These are phyloP conservation scores for Zeus faber DNA, from an alignment of 2,113 vertebrate species.

Conservation along the genomic window DNA sequence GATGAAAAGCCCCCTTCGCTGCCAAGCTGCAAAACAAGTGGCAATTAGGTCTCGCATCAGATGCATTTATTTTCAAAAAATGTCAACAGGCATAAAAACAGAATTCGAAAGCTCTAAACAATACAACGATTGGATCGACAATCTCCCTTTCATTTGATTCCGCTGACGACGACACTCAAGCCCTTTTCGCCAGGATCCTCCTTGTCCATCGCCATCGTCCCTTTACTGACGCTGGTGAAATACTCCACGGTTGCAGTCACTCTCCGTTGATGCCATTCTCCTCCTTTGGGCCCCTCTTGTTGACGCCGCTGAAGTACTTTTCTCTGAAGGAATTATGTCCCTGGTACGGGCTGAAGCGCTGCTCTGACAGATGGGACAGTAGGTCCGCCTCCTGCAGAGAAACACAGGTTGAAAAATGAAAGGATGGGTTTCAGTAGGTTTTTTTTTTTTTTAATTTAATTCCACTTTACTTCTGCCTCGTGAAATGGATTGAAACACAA, in stretches of 20 bases:
- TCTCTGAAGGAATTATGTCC: conserved; percentile 97
- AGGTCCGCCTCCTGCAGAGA: conserved; percentile 79
- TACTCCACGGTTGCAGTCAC: conserved; percentile 36
- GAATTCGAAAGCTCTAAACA: too few species aligned
- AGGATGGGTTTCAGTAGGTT: too few species aligned
- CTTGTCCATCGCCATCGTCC: not conserved
- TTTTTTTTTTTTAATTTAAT: too few species aligned
- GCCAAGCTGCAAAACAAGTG: too few species aligned
- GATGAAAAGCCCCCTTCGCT: too few species aligned
- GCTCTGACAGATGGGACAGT: conserved; percentile 71
- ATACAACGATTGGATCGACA: too few species aligned
- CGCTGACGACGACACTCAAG: conserved; percentile 3
- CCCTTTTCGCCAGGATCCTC: not conserved
- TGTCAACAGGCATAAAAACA: too few species aligned
- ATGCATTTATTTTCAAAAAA: too few species aligned
- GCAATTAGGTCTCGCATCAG: too few species aligned
- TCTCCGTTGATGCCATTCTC: conserved; percentile 72
- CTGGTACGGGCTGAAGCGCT: conserved; percentile 79
- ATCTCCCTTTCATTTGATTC: conserved; percentile 48
- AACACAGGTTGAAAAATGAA: not conserved
- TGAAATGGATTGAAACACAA: too few species aligned
- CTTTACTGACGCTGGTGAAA: not conserved
- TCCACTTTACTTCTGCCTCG: too few species aligned
- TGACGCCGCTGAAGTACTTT: conserved; percentile 95
- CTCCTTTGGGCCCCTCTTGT: conserved; percentile 84